Conservation (phyloP, 1,140 invertebrate genomes). For the Cephus cinctus region DNA sequence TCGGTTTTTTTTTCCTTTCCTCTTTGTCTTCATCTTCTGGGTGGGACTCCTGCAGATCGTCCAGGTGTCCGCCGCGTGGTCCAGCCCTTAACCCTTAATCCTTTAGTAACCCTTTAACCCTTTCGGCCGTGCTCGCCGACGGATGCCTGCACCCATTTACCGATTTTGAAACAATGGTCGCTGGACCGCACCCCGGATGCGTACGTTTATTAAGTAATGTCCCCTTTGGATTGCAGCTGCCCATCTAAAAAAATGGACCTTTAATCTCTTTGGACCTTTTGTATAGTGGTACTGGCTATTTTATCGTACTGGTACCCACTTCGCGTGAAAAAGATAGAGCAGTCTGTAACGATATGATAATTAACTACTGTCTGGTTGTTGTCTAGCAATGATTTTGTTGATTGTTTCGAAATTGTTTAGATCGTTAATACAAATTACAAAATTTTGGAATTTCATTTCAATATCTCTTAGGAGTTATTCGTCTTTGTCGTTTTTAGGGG, state of each 20-base stretch:
- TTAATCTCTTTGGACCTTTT: too few relatives aligned
- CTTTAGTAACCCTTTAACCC: conserved; percentile 31
- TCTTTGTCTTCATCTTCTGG: conserved; percentile 24
- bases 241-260: conserved; percentile 36
- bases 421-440: too few relatives aligned
- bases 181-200: conserved; percentile 55
- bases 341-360: too few relatives aligned
- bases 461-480: too few relatives aligned
- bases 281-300: too few relatives aligned
- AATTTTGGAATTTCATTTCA: too few relatives aligned
- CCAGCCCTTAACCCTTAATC: conserved; percentile 39
- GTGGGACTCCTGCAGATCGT: conserved; percentile 24
- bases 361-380: too few relatives aligned
- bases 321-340: too few relatives aligned
- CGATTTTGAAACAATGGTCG: conserved; percentile 50
- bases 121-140: conserved; percentile 37
- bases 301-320: too few relatives aligned
- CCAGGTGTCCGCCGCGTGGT: conserved; percentile 44
- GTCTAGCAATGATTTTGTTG: conserved; percentile 30
- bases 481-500: too few relatives aligned
- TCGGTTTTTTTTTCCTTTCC: conserved; percentile 14
- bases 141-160: conserved; percentile 45
- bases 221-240: conserved; percentile 38
- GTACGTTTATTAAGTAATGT: conserved; percentile 44
- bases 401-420: too few relatives aligned